Percentiles rank a stretch among this genome's conserved stretches.
Conservation (phyloP, 2,888 invertebrate genomes). For the Drosophila heteroneura region DNA sequence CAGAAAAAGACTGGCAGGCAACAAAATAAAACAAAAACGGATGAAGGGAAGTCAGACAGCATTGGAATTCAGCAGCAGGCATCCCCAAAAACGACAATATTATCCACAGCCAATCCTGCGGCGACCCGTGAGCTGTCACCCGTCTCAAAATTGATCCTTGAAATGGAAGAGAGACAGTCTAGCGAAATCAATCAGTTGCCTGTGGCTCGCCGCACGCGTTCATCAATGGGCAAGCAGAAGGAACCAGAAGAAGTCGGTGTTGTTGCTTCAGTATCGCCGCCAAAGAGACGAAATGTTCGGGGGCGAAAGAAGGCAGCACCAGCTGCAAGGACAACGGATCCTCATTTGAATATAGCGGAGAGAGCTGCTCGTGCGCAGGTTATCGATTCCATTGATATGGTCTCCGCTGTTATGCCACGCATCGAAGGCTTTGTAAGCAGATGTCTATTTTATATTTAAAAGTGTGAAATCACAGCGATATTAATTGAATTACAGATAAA, state of each 20-base stretch:
- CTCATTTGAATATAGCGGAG: constrained; percentile 42
- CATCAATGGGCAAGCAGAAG: constrained; percentile 28
- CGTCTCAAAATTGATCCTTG: constrained; percentile 53
- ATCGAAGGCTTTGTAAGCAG: constrained; percentile 74
- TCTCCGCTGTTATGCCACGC: constrained; percentile 68
- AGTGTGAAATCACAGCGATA: neutral
- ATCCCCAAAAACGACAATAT: neutral
- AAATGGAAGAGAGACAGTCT: constrained; percentile 41
- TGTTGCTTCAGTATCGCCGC: neutral
- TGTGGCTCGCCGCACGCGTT: constrained; percentile 59
- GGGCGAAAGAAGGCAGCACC: neutral
- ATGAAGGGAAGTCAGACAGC: neutral
- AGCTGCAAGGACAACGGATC: neutral
- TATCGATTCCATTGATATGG: constrained; percentile 73
- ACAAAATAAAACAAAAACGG: neutral
- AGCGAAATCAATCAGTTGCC: constrained; percentile 13
- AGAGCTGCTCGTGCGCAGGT: constrained; percentile 63
- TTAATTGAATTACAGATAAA: constrained; percentile 51
- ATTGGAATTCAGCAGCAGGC: neutral
- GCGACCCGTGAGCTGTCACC: constrained; percentile 43
- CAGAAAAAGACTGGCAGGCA: neutral
- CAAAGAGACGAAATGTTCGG: constrained; percentile 7
- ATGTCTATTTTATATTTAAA: neutral
- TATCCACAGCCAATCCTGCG: neutral
- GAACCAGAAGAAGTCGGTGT: neutral